Conservation (phyloP, 2,888 invertebrate species). For the Lasiommata megera region DNA sequence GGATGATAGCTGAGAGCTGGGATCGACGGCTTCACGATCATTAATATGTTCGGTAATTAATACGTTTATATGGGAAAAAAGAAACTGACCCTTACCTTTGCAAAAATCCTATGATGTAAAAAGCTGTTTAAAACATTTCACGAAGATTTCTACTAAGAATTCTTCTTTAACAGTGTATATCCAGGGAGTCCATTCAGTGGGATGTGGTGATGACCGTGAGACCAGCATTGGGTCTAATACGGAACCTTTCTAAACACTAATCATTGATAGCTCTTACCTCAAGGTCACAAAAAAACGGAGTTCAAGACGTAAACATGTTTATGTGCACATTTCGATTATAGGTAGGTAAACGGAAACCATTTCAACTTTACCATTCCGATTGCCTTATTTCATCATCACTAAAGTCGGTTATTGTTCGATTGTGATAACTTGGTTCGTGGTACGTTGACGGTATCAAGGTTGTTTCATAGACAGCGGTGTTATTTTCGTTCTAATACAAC, state of each 20-base stretch:
- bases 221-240: slow-evolving; percentile 1
- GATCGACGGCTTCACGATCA: too few relatives aligned
- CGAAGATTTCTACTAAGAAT: too few relatives aligned
- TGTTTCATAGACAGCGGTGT: not conserved
- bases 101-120: too few relatives aligned
- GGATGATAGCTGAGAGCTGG: too few relatives aligned
- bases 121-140: too few relatives aligned
- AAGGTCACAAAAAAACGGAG: not conserved
- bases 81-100: too few relatives aligned
- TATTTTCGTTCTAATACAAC: not conserved
- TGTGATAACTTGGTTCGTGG: not conserved
- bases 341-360: slow-evolving; percentile 1
- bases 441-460: not conserved
- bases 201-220: not conserved
- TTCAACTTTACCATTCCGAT: not conserved
- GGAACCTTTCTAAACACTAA: slow-evolving; percentile 5
- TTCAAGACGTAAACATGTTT: slow-evolving; percentile 25
- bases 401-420: not conserved
- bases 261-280: slow-evolving; percentile 13
- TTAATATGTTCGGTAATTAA: too few relatives aligned
- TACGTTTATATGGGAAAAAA: too few relatives aligned
- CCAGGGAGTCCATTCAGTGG: too few relatives aligned
- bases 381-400: not conserved
- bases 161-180: too few relatives aligned
- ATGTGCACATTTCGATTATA: slow-evolving; percentile 13